Percentiles rank a stretch among this genome's conserved stretches.
Evolutionary conservation across 1,140 invertebrate species (phyloP).

Genomic region (Drosophila sturtevanti): DNA sequence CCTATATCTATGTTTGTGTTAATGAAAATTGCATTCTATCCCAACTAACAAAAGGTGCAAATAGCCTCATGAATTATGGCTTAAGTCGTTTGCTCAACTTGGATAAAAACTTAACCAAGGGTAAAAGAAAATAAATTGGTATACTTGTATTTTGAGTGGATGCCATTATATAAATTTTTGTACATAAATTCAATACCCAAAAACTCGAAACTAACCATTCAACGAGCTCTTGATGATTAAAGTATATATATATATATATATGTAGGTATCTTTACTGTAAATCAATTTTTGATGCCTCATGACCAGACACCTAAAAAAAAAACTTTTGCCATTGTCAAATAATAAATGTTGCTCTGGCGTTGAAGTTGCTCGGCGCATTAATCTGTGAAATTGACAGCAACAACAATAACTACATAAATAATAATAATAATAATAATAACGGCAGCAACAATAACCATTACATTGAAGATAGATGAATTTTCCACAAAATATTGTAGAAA

Average conservation of each 20-base stretch:
- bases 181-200: not conserved
- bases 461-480: conserved; percentile 4
- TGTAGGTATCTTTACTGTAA: not conserved
- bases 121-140: conserved; percentile 3
- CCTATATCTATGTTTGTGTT: not conserved
- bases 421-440: not conserved
- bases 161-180: conserved; percentile 3
- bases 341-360: conserved; percentile 5
- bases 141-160: conserved; percentile 5
- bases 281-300: conserved; percentile 9
- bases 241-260: too few relatives aligned
- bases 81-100: not conserved
- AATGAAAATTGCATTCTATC: not conserved
- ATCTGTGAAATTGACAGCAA: conserved; percentile 5
- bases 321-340: conserved; percentile 9
- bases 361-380: conserved; percentile 5
- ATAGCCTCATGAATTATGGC: not conserved
- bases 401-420: not conserved
- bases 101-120: not conserved
- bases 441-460: not conserved
- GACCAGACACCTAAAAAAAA: not conserved
- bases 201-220: not conserved
- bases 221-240: not conserved
- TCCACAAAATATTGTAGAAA: not conserved
- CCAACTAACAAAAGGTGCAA: not conserved